Conservation (phyloP, 1,140 invertebrate species). For the Scaptomyza montana region DNA sequence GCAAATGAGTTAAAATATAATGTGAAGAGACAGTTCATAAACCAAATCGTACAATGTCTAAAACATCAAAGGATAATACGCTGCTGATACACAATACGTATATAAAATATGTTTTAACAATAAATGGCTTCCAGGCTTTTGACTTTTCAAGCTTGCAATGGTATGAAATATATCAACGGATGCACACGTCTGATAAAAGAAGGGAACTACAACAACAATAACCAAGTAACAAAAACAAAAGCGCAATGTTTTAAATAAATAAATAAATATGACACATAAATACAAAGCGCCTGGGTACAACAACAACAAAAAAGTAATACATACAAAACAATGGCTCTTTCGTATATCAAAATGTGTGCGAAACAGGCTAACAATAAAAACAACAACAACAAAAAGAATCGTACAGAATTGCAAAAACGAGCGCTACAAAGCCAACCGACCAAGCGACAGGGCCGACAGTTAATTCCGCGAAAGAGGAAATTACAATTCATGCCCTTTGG, state of each 20-base stretch:
- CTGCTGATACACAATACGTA: no score
- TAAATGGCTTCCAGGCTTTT: conserved; percentile 28
- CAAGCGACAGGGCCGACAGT: conserved; percentile 72
- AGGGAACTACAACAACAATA: not conserved
- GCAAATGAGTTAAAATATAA: conserved; percentile 1
- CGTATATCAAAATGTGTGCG: conserved; percentile 23
- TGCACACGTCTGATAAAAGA: conserved; percentile 52
- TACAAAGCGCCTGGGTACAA: conserved; percentile 37
- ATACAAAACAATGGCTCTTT: conserved; percentile 17
- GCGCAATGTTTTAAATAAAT: conserved; percentile 72
- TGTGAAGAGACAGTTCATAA: conserved; percentile 27
- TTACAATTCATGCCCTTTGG: conserved; percentile 84
- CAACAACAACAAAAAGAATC: not conserved
- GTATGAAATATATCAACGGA: conserved; percentile 2
- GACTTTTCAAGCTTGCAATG: conserved; percentile 17
- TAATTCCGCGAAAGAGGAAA: conserved; percentile 84
- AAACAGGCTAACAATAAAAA: conserved; percentile 29
- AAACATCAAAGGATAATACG: conserved; percentile 36
- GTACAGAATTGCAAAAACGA: conserved; percentile 42
- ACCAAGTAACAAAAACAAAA: conserved; percentile 45
- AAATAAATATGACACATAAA: conserved; percentile 80
- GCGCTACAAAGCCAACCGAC: conserved; percentile 59
- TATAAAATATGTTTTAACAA: not conserved
- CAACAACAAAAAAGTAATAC: no score
- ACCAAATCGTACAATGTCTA: conserved; percentile 7